Conservation (phyloP, 2,113 vertebrate genomes). For the Porphyrio hochstetteri region DNA sequence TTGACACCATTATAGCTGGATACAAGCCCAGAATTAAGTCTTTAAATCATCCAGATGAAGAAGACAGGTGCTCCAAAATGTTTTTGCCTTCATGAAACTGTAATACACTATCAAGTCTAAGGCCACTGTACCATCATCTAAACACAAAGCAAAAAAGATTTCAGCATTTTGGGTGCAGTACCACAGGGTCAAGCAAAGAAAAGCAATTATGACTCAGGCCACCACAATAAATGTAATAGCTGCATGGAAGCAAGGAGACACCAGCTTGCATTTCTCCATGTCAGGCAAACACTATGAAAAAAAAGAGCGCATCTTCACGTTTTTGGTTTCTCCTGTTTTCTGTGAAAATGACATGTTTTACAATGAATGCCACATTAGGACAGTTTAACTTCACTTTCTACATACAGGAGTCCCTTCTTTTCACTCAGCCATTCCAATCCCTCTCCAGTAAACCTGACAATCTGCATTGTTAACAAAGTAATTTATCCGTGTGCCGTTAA, state of each 20-base stretch:
- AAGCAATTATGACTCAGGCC: neutral
- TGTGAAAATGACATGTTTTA: neutral
- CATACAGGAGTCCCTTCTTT: neutral
- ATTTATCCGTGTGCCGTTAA: neutral
- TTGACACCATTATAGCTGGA: neutral
- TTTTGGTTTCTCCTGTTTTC: neutral
- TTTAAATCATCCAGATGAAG: constrained; percentile 13
- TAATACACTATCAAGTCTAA: neutral
- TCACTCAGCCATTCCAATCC: neutral
- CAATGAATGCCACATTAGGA: neutral
- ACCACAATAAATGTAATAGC: neutral
- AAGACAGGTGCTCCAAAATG: neutral
- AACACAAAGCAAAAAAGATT: neutral
- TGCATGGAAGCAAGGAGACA: neutral
- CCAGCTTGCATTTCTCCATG: neutral
- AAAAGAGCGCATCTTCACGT: neutral
- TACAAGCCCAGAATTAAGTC: neutral
- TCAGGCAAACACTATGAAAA: neutral
- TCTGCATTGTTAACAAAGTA: neutral
- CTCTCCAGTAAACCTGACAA: neutral
- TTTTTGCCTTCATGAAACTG: neutral
- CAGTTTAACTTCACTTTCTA: neutral
- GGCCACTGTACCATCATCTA: neutral
- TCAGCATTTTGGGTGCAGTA: neutral
- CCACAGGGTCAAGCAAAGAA: neutral